Evolutionary conservation across 2,797 vertebrate genomes (phyloP).

Genomic region (Sternarchorhynchus goeldii): DNA sequence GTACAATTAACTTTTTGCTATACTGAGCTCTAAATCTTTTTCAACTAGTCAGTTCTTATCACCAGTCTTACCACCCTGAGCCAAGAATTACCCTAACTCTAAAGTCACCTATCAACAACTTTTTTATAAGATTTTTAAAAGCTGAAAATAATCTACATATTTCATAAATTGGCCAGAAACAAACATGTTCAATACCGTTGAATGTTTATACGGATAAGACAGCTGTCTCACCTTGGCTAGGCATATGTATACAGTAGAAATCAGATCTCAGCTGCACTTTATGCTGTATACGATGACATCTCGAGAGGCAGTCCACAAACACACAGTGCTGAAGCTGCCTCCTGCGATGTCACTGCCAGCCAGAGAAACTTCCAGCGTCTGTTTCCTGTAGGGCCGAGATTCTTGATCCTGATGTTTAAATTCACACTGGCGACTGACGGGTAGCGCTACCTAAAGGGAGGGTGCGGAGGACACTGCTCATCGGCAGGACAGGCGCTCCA

Average conservation of each 20-base stretch:
- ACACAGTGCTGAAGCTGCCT: constrained; percentile 52
- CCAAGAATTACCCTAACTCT: neutral
- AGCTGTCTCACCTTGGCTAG: neutral
- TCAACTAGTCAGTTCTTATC: neutral
- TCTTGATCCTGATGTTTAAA: constrained; percentile 46
- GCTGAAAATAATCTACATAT: neutral
- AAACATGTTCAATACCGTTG: neutral
- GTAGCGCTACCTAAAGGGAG: constrained; percentile 20
- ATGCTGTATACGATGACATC: constrained; percentile 12
- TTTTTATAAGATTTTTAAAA: neutral
- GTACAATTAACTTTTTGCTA: too few relatives aligned
- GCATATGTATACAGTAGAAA: neutral
- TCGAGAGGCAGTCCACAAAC: constrained; percentile 45
- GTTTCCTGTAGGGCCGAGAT: constrained; percentile 51
- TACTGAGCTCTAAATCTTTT: neutral
- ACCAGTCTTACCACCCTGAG: neutral
- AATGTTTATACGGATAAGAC: neutral
- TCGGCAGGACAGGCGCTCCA: constrained; percentile 31
- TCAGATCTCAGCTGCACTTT: neutral
- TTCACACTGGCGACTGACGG: constrained; percentile 38
- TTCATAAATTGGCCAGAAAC: neutral
- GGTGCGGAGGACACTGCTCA: constrained; percentile 29
- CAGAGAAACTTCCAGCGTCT: constrained; percentile 57
- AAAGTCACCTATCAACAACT: neutral
- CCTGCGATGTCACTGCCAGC: constrained; percentile 49